These are phyloP conservation scores for Muscina levida DNA, from an alignment of 2,888 invertebrate species.

Conservation along the genomic window DNA sequence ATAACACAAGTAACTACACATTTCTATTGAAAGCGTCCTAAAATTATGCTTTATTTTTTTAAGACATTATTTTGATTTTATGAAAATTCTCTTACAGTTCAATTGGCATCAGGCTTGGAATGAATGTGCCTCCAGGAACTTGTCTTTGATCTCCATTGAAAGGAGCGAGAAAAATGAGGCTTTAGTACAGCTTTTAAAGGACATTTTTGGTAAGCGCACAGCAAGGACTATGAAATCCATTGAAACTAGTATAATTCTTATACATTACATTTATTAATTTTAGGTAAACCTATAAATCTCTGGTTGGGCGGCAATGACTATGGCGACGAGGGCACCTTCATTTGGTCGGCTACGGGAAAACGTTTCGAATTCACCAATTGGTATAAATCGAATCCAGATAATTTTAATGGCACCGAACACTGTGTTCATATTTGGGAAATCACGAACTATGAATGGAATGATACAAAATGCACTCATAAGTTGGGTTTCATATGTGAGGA, in stretches of 20 bases:
- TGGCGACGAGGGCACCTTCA: not conserved
- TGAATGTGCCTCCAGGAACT: slow-evolving; percentile 37
- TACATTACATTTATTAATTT: not conserved
- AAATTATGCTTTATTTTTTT: too few species aligned
- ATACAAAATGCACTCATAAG: slow-evolving; percentile 12
- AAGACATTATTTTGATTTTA: not conserved
- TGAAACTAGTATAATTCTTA: too few species aligned
- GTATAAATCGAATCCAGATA: slow-evolving; percentile 21
- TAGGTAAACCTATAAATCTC: slow-evolving; percentile 4
- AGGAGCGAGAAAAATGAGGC: slow-evolving; percentile 28
- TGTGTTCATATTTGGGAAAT: slow-evolving; percentile 28
- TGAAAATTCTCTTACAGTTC: slow-evolving; percentile 37
- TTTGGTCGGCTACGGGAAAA: slow-evolving; percentile 35
- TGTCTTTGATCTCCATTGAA: slow-evolving; percentile 32
- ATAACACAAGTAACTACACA: too few species aligned
- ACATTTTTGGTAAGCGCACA: slow-evolving; percentile 24
- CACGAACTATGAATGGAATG: slow-evolving; percentile 44
- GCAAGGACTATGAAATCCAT: too few species aligned
- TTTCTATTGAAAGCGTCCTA: too few species aligned
- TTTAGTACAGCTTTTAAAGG: not conserved
- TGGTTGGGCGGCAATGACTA: slow-evolving; percentile 44
- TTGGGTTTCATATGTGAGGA: slow-evolving; percentile 40
- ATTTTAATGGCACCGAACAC: not conserved
- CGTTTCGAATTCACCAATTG: slow-evolving; percentile 46
- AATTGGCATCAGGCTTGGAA: slow-evolving; percentile 57